Percentiles rank a stretch among this genome's conserved stretches.
These are phyloP conservation scores for Bungarus multicinctus DNA, from an alignment of 2,113 vertebrate species.

Conservation along the genomic window DNA sequence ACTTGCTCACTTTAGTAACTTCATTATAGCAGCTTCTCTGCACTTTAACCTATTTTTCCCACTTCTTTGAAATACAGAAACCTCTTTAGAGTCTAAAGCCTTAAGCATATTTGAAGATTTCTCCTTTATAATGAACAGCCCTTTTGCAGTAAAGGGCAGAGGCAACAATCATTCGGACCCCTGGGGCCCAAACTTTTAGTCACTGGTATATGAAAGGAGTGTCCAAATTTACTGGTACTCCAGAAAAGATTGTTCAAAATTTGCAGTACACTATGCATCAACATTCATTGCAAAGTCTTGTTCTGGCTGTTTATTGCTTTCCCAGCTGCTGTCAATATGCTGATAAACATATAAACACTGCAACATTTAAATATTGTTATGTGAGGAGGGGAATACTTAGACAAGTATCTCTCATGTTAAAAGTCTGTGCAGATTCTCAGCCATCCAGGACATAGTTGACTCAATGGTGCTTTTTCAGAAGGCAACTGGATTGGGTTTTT, in stretches of 20 bases:
- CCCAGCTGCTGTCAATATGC: slow-evolving; percentile 50
- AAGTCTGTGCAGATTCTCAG: not conserved
- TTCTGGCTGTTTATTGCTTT: slow-evolving; percentile 70
- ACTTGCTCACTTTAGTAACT: not conserved
- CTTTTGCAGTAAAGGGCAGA: slow-evolving; percentile 57
- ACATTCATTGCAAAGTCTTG: slow-evolving; percentile 67
- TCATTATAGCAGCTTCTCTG: not conserved
- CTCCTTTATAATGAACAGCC: slow-evolving; percentile 1
- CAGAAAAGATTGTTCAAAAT: slow-evolving; percentile 63
- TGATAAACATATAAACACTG: slow-evolving; percentile 44
- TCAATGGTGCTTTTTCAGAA: not conserved
- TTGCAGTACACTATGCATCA: slow-evolving; percentile 44
- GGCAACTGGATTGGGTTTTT: too few relatives aligned
- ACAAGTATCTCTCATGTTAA: not conserved
- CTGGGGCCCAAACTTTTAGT: slow-evolving; percentile 50
- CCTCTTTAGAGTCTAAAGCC: not conserved
- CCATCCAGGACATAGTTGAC: not conserved
- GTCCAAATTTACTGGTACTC: slow-evolving; percentile 62
- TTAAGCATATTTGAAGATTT: slow-evolving; percentile 7
- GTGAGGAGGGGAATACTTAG: slow-evolving; percentile 16
- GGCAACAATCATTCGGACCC: slow-evolving; percentile 58
- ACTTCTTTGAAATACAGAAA: slow-evolving; percentile 1
- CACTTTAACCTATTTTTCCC: not conserved
- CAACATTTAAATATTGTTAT: slow-evolving; percentile 34
- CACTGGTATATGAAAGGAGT: slow-evolving; percentile 56